Evolutionary conservation across 2,888 invertebrate species (phyloP).

Genomic region (Agapostemon virescens): DNA sequence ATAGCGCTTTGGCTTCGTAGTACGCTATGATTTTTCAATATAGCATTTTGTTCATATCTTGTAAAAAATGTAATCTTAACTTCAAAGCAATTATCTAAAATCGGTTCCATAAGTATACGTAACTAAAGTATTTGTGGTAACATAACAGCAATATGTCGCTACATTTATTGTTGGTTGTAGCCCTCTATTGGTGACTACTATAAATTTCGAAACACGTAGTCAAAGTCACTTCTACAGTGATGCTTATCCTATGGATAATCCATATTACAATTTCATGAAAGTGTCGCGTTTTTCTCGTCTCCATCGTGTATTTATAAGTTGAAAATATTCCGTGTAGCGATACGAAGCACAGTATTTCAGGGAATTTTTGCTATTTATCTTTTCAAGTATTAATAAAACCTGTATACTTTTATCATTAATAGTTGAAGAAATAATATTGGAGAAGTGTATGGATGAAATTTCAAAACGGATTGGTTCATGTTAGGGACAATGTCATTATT

Average conservation of each 20-base stretch:
- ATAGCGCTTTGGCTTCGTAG: too few species aligned
- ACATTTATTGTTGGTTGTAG: neutral
- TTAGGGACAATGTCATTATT: constrained; percentile 87
- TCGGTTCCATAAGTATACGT: too few species aligned
- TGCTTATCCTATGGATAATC: constrained; percentile 40
- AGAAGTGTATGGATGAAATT: constrained; percentile 24
- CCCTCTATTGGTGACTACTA: neutral
- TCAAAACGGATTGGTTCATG: constrained; percentile 49
- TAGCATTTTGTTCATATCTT: too few species aligned
- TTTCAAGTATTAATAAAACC: constrained; percentile 15
- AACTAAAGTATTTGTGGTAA: too few species aligned
- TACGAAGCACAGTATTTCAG: constrained; percentile 1
- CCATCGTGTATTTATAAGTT: constrained; percentile 38
- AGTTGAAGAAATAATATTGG: constrained; percentile 13
- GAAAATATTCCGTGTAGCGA: constrained; percentile 13
- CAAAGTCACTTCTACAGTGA: constrained; percentile 12
- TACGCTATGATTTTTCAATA: too few species aligned
- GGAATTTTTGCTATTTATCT: neutral
- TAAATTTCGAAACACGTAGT: constrained; percentile 8
- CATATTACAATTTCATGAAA: constrained; percentile 40
- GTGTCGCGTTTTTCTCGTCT: constrained; percentile 48
- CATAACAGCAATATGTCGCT: too few species aligned
- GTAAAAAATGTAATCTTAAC: too few species aligned
- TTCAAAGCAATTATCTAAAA: too few species aligned
- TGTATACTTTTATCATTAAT: constrained; percentile 21